These are phyloP conservation scores for Mythimna lalbum DNA, from an alignment of 2,888 invertebrate species.

Conservation along the genomic window DNA sequence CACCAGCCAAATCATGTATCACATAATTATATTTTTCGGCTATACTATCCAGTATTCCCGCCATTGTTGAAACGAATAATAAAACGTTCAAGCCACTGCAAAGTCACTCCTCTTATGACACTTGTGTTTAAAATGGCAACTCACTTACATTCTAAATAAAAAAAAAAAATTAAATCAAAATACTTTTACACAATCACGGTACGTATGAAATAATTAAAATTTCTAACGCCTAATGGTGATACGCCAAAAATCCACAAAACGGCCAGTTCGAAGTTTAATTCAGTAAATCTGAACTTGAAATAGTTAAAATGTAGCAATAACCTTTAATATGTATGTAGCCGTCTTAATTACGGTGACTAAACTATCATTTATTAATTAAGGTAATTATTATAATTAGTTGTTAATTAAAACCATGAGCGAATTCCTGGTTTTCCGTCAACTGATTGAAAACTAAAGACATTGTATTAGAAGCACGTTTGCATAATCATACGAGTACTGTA, in stretches of 20 bases:
- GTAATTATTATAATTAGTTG: constrained; percentile 11
- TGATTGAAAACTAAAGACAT: constrained; percentile 8
- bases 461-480: constrained; percentile 10
- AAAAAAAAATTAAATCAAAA: constrained; percentile 20
- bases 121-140: constrained; percentile 12
- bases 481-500: too few relatives aligned
- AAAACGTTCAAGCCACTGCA: background rate
- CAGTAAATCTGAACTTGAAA: constrained; percentile 4
- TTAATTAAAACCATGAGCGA: constrained; percentile 15
- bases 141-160: constrained; percentile 22
- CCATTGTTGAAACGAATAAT: constrained; percentile 51
- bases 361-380: background rate
- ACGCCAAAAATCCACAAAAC: constrained; percentile 13
- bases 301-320: background rate
- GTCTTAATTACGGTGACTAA: background rate
- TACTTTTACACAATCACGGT: background rate
- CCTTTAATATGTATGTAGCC: constrained; percentile 1
- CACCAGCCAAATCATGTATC: constrained; percentile 69
- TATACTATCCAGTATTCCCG: constrained; percentile 53
- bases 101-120: constrained; percentile 4
- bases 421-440: constrained; percentile 17
- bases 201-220: background rate
- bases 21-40: constrained; percentile 65
- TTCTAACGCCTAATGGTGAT: constrained; percentile 4
- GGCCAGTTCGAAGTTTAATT: background rate